Evolutionary conservation across 2,888 invertebrate species (phyloP).

Genomic region (Agrochola circellaris): DNA sequence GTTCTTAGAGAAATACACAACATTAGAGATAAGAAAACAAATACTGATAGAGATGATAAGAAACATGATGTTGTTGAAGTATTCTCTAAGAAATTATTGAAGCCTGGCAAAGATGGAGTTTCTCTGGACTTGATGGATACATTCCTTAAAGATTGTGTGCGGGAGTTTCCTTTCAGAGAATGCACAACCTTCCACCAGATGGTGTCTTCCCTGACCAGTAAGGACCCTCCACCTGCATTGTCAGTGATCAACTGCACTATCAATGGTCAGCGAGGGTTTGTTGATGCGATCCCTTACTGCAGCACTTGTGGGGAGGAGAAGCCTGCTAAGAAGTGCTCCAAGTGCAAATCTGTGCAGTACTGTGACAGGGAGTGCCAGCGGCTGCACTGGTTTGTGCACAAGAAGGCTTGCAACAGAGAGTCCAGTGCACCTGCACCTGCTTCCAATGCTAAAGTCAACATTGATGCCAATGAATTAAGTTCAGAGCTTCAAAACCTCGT

Average conservation of each 20-base stretch:
- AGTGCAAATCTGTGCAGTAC: constrained; percentile 98
- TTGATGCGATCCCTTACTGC: constrained; percentile 93
- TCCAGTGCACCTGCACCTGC: constrained; percentile 81
- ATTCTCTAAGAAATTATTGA: constrained; percentile 94
- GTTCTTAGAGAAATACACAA: constrained; percentile 93
- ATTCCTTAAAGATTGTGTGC: constrained; percentile 95
- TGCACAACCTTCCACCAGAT: constrained; percentile 97
- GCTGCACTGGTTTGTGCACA: constrained; percentile 97
- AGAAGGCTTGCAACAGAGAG: constrained; percentile 95
- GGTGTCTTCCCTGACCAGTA: constrained; percentile 94
- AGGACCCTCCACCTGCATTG: constrained; percentile 93
- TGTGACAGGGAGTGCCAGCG: constrained; percentile 98
- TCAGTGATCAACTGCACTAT: constrained; percentile 95
- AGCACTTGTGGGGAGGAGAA: constrained; percentile 97
- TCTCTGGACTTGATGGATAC: constrained; percentile 92
- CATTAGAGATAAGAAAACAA: constrained; percentile 92
- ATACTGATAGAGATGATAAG: constrained; percentile 89
- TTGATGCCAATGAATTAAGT: constrained; percentile 88
- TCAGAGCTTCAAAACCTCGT: constrained; percentile 89
- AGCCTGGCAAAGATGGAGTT: constrained; percentile 93
- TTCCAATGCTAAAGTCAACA: constrained; percentile 74
- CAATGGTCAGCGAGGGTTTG: constrained; percentile 96
- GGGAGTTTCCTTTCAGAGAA: constrained; percentile 97
- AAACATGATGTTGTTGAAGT: constrained; percentile 93
- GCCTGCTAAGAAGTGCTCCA: constrained; percentile 97